phyloP scores from a whole-genome alignment of 35 echinoderm and acorn worm species.

The Ophiothrix spiculata region DNA sequence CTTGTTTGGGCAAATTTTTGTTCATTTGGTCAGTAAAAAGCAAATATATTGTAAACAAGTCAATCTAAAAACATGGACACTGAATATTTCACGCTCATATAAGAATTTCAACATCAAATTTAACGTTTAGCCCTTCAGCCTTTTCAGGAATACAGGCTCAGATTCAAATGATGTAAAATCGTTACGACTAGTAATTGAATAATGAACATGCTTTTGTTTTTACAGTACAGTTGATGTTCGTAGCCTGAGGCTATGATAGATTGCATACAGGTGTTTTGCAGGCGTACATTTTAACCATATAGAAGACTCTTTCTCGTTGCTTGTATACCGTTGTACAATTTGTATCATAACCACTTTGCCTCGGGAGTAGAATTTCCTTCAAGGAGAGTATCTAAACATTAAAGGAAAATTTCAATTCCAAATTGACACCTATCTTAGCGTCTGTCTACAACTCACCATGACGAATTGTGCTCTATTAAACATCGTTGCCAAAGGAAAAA shows the following conservation, averaged over 20 bases:
- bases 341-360: too few relatives aligned
- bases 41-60: too few relatives aligned
- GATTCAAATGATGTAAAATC: not conserved
- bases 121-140: not conserved
- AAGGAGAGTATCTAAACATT: not conserved
- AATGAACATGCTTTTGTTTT: constrained; percentile 13
- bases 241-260: not conserved
- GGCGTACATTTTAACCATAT: constrained; percentile 4
- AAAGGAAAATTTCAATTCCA: not conserved
- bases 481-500: not conserved
- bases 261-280: not conserved
- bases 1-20: too few relatives aligned
- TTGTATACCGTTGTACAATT: not conserved
- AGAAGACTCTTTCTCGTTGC: not conserved
- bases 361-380: not conserved
- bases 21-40: too few relatives aligned
- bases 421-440: too few relatives aligned
- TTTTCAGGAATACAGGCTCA: not conserved
- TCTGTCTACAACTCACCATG: not conserved
- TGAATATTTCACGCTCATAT: not conserved
- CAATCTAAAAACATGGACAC: too few relatives aligned
- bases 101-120: not conserved
- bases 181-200: constrained; percentile 5
- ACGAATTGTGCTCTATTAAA: constrained; percentile 6
- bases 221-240: constrained; percentile 1